Evolutionary conservation across 2,113 vertebrate genomes (phyloP), one percentile per base, ranked within the genome.

Genomic region (Rhabdomys dilectus): DNA sequence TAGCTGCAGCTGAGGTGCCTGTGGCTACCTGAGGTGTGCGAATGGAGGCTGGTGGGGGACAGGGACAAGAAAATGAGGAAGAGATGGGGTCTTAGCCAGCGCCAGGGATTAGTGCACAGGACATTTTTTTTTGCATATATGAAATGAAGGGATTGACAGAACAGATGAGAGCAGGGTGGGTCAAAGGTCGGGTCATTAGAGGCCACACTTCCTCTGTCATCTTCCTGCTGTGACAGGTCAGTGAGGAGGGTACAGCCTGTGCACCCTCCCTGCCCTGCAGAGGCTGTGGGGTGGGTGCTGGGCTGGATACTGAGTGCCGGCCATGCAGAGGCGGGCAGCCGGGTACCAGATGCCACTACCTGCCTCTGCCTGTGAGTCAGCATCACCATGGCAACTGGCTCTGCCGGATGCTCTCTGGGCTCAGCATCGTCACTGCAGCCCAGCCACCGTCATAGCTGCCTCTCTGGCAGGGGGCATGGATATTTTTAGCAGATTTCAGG

Each of bases 341-440:
- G 34, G 89, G 89, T 90, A 91, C 96, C 93, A 90, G 87, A 89
- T 81, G 90, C 90, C 0, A 17, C 89, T 95, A 95, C 91, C 92
- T 96, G 94, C 81, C 88, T 95, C 81, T 93, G 95, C 81, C 12
- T 73, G 93, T 97, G 97, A 97, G 92, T 97, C 97, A 97, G 56
- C 31, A 53, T 98, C 13, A 1, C 95, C 96, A 97, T 88, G 93
- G 88, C 88, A 95, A 96, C 90, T 0, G 6, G 89, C 96, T 60
- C 77, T 87, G 68, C 93, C 7, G 84, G 97, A 97, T 93, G 91
- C 88, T 93, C 62, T 45, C 15, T 0, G 0, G 94, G 93, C 89
- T 90, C 96, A 88, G 76, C 81, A 42, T 93, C 34, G 5, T 92
- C 95, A 73, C 45, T 19, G 36, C 73, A 75, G 31, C 68, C 66